Base-by-base conservation (phyloP, 2,113 vertebrate genomes). In the Centropus bengalensis region DNA sequence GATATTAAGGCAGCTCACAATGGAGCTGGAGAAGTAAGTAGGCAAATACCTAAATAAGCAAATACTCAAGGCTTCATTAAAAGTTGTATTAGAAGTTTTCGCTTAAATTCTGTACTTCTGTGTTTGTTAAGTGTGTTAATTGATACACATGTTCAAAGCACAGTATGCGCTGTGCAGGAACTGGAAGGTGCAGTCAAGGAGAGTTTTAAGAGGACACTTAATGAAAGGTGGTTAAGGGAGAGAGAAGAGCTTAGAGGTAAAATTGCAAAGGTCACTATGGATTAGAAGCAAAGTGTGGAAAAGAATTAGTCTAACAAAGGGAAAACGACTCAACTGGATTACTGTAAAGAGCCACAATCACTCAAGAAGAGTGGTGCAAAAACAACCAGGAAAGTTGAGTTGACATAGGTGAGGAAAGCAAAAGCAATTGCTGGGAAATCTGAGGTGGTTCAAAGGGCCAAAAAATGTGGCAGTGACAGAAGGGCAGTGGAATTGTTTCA, bases 241-340 rank as follows among this genome's bases (percentile, higher is more conserved):
- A 17, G 47, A 82, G 55, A 74, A 78, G 67, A 69, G 56, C 62
- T 55, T 24, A 74, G 73, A 30, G 56, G 40, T 64, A 33, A 60
- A 83, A 83, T 55, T 49, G 63, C 67, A 64, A 66, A 78, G 82
- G 45, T 79, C 73, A 75, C 6, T 44, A 8, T 33, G 56, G 62
- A 32, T 24, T 80, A 80, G 86, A 69, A 63, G 62, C 45, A 69
- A 69, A 79, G 62, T 4, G 47, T 45, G 51, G 91, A 51, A 80
- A 68, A 86, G 51, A 86, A 78, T 70, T 63, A 74, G 60, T 78
- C 77, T 92, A 30, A 89, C 60, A 89, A 64, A 79, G 56, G 51
- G 44, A 28, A 63, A 75, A 79, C 42, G 67, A 17, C 56, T 82
- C 33, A 44, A 28, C 24, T 33, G 47, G 74, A 64, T 83, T 89